Percentiles rank a stretch among this genome's conserved stretches.
Conservation (phyloP, 2,888 invertebrate genomes). For the Blastobasis lacticolella region DNA sequence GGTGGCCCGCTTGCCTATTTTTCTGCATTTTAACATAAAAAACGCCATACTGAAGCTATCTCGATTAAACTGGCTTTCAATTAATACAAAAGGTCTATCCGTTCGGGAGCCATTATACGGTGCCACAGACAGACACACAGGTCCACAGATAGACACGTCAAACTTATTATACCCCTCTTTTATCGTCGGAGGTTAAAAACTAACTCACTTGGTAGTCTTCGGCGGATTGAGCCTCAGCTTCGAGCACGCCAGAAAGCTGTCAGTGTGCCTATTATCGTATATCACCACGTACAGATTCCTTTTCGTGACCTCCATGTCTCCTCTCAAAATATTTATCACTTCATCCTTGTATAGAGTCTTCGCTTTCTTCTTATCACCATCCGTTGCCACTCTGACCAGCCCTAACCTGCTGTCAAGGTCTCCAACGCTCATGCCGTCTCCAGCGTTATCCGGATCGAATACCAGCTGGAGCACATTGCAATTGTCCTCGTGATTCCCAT, state of each 20-base stretch:
- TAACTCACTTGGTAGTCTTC: constrained; percentile 55
- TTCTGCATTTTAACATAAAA: no score
- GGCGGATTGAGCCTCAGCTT: constrained; percentile 81
- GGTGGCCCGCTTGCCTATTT: no score
- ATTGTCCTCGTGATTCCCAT: constrained; percentile 79
- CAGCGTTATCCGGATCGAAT: constrained; percentile 86
- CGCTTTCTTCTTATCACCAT: constrained; percentile 69
- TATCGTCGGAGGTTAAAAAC: no score
- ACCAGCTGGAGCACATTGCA: constrained; percentile 90
- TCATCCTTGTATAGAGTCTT: constrained; percentile 81
- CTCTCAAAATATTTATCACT: constrained; percentile 79
- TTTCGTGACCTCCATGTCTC: constrained; percentile 83
- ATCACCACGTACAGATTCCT: constrained; percentile 87
- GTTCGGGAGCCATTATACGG: no score
- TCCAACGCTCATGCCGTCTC: constrained; percentile 81
- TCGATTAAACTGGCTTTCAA: no score
- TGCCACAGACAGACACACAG: no score
- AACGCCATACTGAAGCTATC: no score
- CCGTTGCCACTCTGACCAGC: constrained; percentile 80
- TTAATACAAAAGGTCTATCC: no score
- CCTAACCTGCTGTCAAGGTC: constrained; percentile 87
- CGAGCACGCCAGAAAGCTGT: constrained; percentile 87
- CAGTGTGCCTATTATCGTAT: constrained; percentile 83
- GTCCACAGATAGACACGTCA: no score
- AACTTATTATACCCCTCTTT: no score